Conservation (phyloP, 1,140 invertebrate genomes). For the Drosophila neocordata region DNA sequence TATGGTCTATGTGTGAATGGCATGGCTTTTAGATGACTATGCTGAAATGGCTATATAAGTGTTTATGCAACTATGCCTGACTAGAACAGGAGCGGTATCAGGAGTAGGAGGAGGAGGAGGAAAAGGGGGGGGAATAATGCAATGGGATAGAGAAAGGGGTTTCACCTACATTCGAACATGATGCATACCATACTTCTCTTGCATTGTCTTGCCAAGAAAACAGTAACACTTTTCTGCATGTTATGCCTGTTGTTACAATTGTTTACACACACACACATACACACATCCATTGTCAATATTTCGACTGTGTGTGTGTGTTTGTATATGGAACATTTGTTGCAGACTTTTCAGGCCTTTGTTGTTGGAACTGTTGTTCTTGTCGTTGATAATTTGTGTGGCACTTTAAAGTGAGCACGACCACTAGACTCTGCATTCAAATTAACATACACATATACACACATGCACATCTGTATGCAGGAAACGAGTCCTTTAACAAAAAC, state of each 20-base stretch:
- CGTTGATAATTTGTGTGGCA: conserved; percentile 55
- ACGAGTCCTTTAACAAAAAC: conserved; percentile 13
- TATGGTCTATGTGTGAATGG: conserved; percentile 45
- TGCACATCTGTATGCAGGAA: conserved; percentile 13
- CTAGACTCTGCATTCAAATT: conserved; percentile 58
- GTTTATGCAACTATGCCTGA: conserved; percentile 68
- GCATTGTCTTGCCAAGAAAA: conserved; percentile 69
- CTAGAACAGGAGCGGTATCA: no score
- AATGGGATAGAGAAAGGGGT: not conserved
- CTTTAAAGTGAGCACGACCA: conserved; percentile 47
- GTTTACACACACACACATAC: conserved; percentile 52
- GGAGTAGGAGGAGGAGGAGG: no score
- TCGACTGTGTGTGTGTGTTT: conserved; percentile 21
- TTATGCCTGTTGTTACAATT: conserved; percentile 77
- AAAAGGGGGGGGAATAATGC: not conserved
- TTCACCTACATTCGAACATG: conserved; percentile 17
- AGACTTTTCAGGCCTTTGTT: conserved; percentile 53
- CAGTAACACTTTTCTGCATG: conserved; percentile 78
- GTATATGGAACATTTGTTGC: conserved; percentile 66
- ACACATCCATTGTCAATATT: conserved; percentile 34
- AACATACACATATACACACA: conserved; percentile 13
- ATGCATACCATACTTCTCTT: conserved; percentile 29
- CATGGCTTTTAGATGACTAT: conserved; percentile 72
- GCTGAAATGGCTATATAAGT: conserved; percentile 76
- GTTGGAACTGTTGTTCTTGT: conserved; percentile 23